Evolutionary conservation across 2,888 invertebrate genomes (phyloP).

Genomic region (Arenicola marina): DNA sequence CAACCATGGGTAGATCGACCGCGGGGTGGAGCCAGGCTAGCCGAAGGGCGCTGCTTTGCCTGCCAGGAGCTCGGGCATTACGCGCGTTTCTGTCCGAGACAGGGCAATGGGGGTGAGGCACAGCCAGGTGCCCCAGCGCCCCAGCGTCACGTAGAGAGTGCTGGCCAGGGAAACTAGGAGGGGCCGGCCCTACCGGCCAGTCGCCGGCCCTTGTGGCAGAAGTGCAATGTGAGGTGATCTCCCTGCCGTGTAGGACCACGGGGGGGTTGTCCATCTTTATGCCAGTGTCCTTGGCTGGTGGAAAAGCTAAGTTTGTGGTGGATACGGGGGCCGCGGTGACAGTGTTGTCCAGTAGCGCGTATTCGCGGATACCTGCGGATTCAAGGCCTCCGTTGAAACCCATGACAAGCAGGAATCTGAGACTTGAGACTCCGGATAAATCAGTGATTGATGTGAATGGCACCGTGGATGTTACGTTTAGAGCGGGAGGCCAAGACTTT

Average conservation of each 20-base stretch:
- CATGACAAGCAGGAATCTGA: neutral
- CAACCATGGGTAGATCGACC: no score
- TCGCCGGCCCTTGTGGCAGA: constrained; percentile 9
- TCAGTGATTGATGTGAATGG: constrained; percentile 4
- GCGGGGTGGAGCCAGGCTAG: no score
- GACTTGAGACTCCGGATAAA: constrained; percentile 3
- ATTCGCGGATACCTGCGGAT: neutral
- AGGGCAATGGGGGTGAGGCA: no score
- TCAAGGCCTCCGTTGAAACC: neutral
- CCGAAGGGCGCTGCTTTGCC: no score
- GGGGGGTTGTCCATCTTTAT: constrained; percentile 11
- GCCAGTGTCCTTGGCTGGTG: constrained; percentile 7
- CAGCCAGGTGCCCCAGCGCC: no score
- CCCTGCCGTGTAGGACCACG: no score
- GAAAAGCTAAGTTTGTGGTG: constrained; percentile 13
- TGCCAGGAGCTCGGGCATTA: no score
- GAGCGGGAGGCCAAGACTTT: constrained; percentile 15
- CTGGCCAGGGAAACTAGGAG: constrained; percentile 18
- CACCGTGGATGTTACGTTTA: neutral
- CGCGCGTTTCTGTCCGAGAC: no score
- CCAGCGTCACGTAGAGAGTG: no score
- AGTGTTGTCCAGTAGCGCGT: constrained; percentile 11
- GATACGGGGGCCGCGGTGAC: constrained; percentile 21
- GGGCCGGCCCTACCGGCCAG: constrained; percentile 24
- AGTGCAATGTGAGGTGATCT: no score